Percentiles rank a stretch among this genome's conserved stretches.
These are phyloP conservation scores for Scalopus aquaticus DNA, from an alignment of 2,113 vertebrate species.

Conservation along the genomic window DNA sequence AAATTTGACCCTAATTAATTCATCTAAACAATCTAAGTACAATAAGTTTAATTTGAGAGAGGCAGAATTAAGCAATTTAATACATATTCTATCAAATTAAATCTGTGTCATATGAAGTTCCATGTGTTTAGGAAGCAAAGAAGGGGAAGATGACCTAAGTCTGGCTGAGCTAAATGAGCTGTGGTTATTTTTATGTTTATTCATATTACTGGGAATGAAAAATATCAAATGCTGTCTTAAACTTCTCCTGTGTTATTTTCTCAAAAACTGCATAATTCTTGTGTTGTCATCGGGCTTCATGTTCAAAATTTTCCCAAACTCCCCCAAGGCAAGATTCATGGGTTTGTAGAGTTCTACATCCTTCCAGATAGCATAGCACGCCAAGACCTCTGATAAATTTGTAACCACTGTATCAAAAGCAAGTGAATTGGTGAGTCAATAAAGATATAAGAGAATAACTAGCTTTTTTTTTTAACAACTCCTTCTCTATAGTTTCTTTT, in stretches of 20 bases:
- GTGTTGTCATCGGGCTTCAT: neutral
- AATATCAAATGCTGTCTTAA: neutral
- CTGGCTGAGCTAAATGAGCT: neutral
- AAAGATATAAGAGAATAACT: neutral
- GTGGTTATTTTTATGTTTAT: constrained; percentile 6
- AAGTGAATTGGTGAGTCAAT: neutral
- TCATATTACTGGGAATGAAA: constrained; percentile 1
- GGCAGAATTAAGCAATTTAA: neutral
- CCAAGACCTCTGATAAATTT: neutral
- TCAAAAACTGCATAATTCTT: neutral
- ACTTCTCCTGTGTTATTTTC: neutral
- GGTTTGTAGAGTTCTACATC: neutral
- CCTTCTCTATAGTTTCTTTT: neutral
- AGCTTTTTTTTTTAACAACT: neutral
- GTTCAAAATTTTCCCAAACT: neutral
- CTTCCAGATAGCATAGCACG: neutral
- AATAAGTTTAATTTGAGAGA: neutral
- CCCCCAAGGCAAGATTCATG: neutral
- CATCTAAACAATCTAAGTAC: neutral
- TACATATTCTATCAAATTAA: neutral
- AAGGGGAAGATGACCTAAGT: neutral
- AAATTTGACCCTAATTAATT: neutral
- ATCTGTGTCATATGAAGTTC: neutral
- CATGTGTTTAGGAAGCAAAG: neutral
- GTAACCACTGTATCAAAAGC: neutral